Conservation (phyloP, 2,797 vertebrate species). For the Gambusia yucatana region DNA sequence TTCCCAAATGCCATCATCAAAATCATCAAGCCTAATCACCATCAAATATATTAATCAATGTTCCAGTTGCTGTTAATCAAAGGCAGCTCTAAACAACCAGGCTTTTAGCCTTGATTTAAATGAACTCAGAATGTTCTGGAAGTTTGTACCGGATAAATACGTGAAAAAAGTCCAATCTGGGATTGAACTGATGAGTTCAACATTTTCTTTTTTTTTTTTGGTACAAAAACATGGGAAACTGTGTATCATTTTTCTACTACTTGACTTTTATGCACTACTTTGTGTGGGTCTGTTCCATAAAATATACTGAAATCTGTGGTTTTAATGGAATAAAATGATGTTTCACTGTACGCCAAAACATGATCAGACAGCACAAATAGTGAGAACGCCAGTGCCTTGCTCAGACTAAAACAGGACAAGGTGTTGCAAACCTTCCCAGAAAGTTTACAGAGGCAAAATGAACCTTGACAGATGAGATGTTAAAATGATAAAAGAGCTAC, state of each 20-base stretch:
- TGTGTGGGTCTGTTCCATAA: not conserved
- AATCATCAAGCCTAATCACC: too few species aligned
- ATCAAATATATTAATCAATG: too few species aligned
- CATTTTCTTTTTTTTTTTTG: not conserved
- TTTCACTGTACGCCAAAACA: constrained; percentile 23
- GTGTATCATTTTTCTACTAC: not conserved
- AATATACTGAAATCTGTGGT: not conserved
- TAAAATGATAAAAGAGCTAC: constrained; percentile 22
- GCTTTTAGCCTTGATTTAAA: too few species aligned
- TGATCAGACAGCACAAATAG: constrained; percentile 8
- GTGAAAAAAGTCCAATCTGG: not conserved
- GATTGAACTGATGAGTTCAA: not conserved
- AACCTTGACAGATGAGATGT: constrained; percentile 18
- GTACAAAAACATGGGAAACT: not conserved
- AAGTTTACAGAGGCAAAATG: constrained; percentile 4
- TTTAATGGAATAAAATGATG: not conserved
- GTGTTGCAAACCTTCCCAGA: constrained; percentile 28
- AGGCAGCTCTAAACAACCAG: too few species aligned
- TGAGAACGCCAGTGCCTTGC: constrained; percentile 20
- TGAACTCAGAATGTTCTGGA: not conserved
- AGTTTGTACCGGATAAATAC: too few species aligned
- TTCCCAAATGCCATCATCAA: too few species aligned
- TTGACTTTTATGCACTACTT: not conserved
- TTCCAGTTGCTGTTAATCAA: too few species aligned
- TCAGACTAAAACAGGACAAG: constrained; percentile 34